Evolutionary conservation across 1,140 invertebrate genomes (phyloP).

Genomic region (Eufriesea mexicana): DNA sequence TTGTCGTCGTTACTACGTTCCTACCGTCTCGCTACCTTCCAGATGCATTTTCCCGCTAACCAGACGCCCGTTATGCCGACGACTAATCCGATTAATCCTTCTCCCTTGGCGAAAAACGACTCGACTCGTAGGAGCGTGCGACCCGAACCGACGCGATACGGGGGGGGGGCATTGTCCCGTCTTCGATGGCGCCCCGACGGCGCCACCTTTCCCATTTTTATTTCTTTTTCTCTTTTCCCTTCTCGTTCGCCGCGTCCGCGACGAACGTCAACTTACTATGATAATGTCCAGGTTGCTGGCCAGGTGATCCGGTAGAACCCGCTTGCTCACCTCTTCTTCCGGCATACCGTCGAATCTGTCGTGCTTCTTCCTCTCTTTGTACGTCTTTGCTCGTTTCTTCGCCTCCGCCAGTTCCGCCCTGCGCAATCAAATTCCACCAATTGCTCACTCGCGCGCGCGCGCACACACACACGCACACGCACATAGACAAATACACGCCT

Average conservation of each 20-base stretch:
- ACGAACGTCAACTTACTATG: constrained; percentile 91
- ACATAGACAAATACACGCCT: too few species aligned
- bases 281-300: constrained; percentile 96
- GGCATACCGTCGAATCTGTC: constrained; percentile 98
- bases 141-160: not conserved
- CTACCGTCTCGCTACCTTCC: constrained; percentile 50
- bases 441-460: too few species aligned
- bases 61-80: constrained; percentile 32
- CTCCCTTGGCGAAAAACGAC: constrained; percentile 27
- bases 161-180: not conserved
- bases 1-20: constrained; percentile 58
- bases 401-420: constrained; percentile 87
- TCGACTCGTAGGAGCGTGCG: not conserved
- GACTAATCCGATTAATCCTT: constrained; percentile 33
- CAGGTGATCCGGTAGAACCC: constrained; percentile 96
- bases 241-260: not conserved
- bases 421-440: constrained; percentile 64
- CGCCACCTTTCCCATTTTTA: too few species aligned
- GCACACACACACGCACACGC: too few species aligned
- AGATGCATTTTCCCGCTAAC: constrained; percentile 48
- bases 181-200: not conserved
- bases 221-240: too few species aligned
- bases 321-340: constrained; percentile 96
- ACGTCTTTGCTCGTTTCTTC: constrained; percentile 86
- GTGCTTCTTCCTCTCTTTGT: constrained; percentile 96